Base-by-base conservation (phyloP, 2,888 invertebrate genomes). In the Listrodromus nycthemerus region DNA sequence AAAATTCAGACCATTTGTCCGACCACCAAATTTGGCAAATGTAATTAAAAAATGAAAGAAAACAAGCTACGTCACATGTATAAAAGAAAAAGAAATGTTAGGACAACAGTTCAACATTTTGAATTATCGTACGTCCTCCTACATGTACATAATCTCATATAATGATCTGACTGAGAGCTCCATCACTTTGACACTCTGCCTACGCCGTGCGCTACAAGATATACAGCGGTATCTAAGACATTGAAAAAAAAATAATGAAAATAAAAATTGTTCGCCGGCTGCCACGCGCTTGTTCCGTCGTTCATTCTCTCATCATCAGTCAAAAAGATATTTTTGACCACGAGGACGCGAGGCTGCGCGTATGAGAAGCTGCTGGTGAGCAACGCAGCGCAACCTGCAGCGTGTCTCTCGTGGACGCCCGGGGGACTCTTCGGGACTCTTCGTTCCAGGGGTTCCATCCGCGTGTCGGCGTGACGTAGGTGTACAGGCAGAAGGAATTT, bases 291-390 rank as follows among this genome's bases (percentile, higher is more conserved):
- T 41, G 50, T 52, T 58, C 45, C 70, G 71, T 69, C 27, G 81
- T 45, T 78, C 78, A 74, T 82, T 73, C 82, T 69, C 82, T 82
- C 78, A 50, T 82, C 82, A 82, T 82, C 82, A 78, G 82, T 82
- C 82, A 82, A 82, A 82, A 63, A 74, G 73, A 73, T 82, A 37
- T 80, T 75, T 70, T 65, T 67, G 65, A 41, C 77, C 66, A 52
- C 76, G 73, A 58, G 33, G 33, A 52, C 65, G 30, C 52, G 41
- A 33, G 48, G 48, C 45, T 37, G 24, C 21, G 27, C 6, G 30
- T 13, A 58, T 58, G 21, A 27, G 4, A 16, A 61, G 52, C 24
- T 37, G 37, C 10, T 37, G 37, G 37, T 10, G 37, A 41, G 52
- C 41, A 33, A 30, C 58, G 24, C 58, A 21, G 58, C 58, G 21